Evolutionary conservation across 2,797 vertebrate species (phyloP).

Genomic region (Tragopan temminckii): DNA sequence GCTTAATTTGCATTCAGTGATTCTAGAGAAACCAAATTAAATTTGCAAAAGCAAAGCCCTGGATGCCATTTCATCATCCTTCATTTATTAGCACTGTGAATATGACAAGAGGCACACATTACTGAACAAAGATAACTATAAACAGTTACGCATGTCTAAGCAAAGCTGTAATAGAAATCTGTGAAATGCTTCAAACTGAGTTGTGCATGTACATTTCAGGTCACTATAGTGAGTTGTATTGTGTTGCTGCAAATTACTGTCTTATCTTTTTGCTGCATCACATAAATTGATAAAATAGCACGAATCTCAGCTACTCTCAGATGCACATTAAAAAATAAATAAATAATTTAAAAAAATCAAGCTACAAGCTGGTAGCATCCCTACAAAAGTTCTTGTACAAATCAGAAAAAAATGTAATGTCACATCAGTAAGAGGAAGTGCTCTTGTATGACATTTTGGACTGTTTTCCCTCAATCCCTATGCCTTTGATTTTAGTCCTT

Average conservation of each 20-base stretch:
- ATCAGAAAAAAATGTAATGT: not conserved
- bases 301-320: not conserved
- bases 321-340: not conserved
- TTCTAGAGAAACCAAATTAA: conserved; percentile 11
- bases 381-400: not conserved
- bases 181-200: not conserved
- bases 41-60: not conserved
- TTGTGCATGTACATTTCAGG: not conserved
- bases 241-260: not conserved
- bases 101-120: not conserved
- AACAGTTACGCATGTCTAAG: not conserved
- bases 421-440: not conserved
- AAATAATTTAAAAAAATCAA: rapidly evolving
- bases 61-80: not conserved
- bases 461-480: not conserved
- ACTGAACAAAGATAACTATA: not conserved
- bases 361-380: not conserved
- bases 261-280: not conserved
- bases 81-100: conserved; percentile 12
- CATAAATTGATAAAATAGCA: not conserved
- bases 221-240: not conserved
- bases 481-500: not conserved
- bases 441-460: not conserved
- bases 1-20: not conserved
- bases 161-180: not conserved